Base-by-base conservation (phyloP, 92 coral and sea anemone genomes). In the Heliopora coerulea region DNA sequence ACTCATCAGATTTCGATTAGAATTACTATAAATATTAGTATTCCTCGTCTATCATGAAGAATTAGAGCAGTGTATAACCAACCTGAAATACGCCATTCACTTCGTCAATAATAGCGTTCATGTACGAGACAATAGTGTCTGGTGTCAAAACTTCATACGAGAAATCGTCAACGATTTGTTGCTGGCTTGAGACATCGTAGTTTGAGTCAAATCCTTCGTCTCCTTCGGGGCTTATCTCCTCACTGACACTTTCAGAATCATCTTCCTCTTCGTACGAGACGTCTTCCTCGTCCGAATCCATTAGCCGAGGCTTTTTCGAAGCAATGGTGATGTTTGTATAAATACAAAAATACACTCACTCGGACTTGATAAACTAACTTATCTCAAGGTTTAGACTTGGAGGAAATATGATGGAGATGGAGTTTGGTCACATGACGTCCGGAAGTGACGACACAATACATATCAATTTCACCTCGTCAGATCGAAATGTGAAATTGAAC, bases 211-310 rank as follows among this genome's bases (percentile, higher is more conserved):
- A 91, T 24, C 90, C 97, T 50, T 86, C 88, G 56, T 84, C 96
- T 29, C 85, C 92, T 50, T 83, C 97, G 39, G 86, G 68, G 66
- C 85, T 86, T 23, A 56, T 86, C 49, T 96, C 91, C 49, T 86
- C 95, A 50, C 86, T 88, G 41, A 57, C 85, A 68, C 81, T 88
- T 54, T 90, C 93, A 54, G 84, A 42, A 20, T 70, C 77, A 30
- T 70, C 77, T 70, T 70, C 76, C 27, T 69, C 77, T 29, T 50
- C 93, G 73, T 81, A 86, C 74, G 91, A 86, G 42, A 85, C 80
- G 75, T 95, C 97, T 0, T 93, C 97, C 66, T 93, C 97, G 69
- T 91, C 97, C 54, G 96, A 90, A 74, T 93, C 97, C 97, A 93
- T 93, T 18, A 70, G 63, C 50, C 77, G 77, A 28, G 34, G 77